Evolutionary conservation across 92 coral and sea anemone species (phyloP).

Genomic region (Hydrozoanthus gracilis): DNA sequence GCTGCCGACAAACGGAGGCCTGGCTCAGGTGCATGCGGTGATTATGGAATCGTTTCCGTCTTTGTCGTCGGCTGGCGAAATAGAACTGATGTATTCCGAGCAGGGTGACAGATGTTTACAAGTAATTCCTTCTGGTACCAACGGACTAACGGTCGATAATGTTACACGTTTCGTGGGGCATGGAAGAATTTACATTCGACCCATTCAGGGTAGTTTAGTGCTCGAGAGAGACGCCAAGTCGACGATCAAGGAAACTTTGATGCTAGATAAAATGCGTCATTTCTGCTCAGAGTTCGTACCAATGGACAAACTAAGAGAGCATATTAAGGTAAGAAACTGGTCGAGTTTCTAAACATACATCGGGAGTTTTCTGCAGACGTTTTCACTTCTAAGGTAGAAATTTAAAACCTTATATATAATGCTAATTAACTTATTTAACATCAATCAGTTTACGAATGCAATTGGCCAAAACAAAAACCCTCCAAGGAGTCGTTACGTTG

Average conservation of each 20-base stretch:
- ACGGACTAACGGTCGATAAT: slow-evolving; percentile 44
- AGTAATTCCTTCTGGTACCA: slow-evolving; percentile 49
- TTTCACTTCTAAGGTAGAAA: background rate
- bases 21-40: slow-evolving; percentile 14
- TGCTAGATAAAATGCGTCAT: slow-evolving; percentile 54
- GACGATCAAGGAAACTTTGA: slow-evolving; percentile 23
- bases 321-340: slow-evolving; percentile 46
- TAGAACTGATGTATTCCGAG: slow-evolving; percentile 50
- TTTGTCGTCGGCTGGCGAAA: slow-evolving; percentile 42
- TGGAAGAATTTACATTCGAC: slow-evolving; percentile 68
- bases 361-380: background rate
- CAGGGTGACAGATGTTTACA: slow-evolving; percentile 39
- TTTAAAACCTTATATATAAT: slow-evolving; percentile 24
- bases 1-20: slow-evolving; percentile 18
- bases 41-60: slow-evolving; percentile 47
- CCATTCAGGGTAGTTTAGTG: slow-evolving; percentile 57
- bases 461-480: slow-evolving; percentile 2
- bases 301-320: slow-evolving; percentile 60
- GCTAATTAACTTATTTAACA: background rate
- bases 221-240: slow-evolving; percentile 36
- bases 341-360: slow-evolving; percentile 1
- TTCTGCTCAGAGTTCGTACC: slow-evolving; percentile 45
- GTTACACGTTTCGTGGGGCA: slow-evolving; percentile 51
- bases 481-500: background rate
- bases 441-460: slow-evolving; percentile 9